Conservation (phyloP, 2,888 invertebrate species). For the Nasonovia ribisnigri region DNA sequence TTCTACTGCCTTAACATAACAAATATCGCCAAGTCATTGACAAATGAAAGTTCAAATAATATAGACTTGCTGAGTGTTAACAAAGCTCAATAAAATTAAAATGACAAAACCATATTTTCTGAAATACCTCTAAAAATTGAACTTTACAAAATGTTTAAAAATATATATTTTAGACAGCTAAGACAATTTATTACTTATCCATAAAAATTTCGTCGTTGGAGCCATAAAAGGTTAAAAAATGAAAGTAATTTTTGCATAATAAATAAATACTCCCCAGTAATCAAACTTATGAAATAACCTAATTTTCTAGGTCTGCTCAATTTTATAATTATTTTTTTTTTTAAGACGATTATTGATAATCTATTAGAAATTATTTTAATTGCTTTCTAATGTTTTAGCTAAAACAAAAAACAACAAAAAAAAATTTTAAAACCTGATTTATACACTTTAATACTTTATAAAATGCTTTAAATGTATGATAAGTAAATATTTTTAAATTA, state of each 20-base stretch:
- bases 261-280: not conserved
- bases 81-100: not conserved
- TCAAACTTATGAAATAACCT: not conserved
- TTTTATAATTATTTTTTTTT: not conserved
- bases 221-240: not conserved
- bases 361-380: not conserved
- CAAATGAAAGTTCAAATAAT: not conserved
- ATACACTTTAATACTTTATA: not conserved
- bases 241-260: not conserved
- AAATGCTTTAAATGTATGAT: not conserved
- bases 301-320: not conserved
- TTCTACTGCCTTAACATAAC: not conserved
- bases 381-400: not conserved
- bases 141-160: not conserved
- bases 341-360: not conserved
- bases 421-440: not conserved
- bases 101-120: not conserved
- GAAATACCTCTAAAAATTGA: not conserved
- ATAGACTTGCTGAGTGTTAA: not conserved
- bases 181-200: not conserved
- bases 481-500: not conserved
- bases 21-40: conserved; percentile 25
- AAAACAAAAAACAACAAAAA: not conserved
- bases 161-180: not conserved
- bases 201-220: not conserved